A percentile compares a stretch with the other conserved stretches of the same genome.
Conservation (phyloP, 2,797 vertebrate species). For the Phalloptychus januarius region DNA sequence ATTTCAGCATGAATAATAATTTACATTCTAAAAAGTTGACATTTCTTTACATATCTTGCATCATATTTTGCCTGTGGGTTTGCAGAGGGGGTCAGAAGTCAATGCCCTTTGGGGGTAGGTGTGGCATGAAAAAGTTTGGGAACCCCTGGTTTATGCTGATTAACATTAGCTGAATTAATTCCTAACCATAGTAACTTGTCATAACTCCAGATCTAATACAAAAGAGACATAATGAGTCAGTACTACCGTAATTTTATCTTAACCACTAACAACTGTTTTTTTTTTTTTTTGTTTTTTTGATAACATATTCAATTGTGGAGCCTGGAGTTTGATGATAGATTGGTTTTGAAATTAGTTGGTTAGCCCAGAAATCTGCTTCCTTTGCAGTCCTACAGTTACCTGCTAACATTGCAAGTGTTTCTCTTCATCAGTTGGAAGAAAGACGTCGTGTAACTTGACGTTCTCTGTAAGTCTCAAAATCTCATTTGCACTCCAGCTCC, state of each 20-base stretch:
- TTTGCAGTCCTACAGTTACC: neutral
- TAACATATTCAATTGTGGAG: neutral
- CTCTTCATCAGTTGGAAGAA: neutral
- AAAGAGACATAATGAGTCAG: neutral
- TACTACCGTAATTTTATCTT: neutral
- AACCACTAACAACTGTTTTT: neutral
- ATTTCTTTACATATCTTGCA: too few relatives aligned
- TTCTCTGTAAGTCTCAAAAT: neutral
- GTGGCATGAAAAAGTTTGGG: too few relatives aligned
- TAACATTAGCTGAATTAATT: neutral
- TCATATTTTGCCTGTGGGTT: too few relatives aligned
- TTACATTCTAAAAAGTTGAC: too few relatives aligned
- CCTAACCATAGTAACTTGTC: neutral
- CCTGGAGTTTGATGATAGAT: neutral
- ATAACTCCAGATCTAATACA: neutral
- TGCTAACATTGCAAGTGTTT: neutral
- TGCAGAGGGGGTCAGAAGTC: too few relatives aligned
- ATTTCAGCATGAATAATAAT: too few relatives aligned
- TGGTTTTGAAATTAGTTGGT: neutral
- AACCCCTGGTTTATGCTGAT: too few relatives aligned
- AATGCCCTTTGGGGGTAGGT: too few relatives aligned
- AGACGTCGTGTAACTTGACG: neutral
- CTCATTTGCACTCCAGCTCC: neutral
- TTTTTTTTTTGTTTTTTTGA: neutral
- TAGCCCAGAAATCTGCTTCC: neutral